These are phyloP conservation scores for Umimayanthus kanabou DNA, from an alignment of 92 coral and sea anemone species.

Conservation along the genomic window DNA sequence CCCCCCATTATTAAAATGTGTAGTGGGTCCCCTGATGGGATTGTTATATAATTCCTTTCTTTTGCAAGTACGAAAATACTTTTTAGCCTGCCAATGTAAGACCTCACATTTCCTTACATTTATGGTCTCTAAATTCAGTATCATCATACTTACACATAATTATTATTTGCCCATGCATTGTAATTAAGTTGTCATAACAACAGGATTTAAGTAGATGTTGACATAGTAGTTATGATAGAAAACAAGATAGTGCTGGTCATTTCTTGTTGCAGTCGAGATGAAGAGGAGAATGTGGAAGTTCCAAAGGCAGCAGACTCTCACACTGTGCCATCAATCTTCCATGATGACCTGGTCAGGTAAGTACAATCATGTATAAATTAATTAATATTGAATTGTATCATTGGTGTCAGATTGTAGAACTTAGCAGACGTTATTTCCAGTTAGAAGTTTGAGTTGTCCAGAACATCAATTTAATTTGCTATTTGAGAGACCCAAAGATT, in stretches of 20 bases:
- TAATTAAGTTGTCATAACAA: background rate
- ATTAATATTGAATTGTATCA: too few relatives aligned
- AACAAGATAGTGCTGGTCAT: background rate
- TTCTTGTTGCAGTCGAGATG: constrained; percentile 50
- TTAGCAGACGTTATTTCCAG: too few relatives aligned
- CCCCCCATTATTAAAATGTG: too few relatives aligned
- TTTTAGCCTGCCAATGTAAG: too few relatives aligned
- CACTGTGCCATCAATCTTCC: constrained; percentile 79
- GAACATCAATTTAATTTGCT: background rate
- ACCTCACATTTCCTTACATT: too few relatives aligned
- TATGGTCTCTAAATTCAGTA: too few relatives aligned
- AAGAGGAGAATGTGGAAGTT: constrained; percentile 64
- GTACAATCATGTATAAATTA: too few relatives aligned
- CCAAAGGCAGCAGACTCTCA: constrained; percentile 89
- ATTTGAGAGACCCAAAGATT: background rate
- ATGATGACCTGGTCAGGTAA: constrained; percentile 87
- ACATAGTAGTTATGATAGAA: background rate
- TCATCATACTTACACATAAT: too few relatives aligned
- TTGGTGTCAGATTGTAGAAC: background rate
- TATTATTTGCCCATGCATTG: too few relatives aligned
- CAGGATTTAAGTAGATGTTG: background rate
- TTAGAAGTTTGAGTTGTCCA: background rate
- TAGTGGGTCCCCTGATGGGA: too few relatives aligned
- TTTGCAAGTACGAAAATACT: too few relatives aligned
- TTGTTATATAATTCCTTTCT: too few relatives aligned